Percentiles rank a stretch among this genome's conserved stretches.
These are phyloP conservation scores for Latrodectus hesperus DNA, from an alignment of 2,888 invertebrate species.

Conservation along the genomic window DNA sequence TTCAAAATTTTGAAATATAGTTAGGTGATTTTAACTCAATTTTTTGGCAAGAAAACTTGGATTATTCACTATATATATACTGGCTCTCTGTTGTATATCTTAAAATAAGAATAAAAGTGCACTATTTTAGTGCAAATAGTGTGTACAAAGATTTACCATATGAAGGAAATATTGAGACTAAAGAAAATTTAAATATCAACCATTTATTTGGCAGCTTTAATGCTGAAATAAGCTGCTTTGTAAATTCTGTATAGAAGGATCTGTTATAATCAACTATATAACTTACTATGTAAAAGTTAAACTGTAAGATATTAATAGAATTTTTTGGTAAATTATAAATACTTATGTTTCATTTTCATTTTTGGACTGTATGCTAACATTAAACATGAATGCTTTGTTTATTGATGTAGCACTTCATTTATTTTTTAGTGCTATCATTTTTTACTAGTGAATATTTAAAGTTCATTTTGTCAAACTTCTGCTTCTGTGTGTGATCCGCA, in stretches of 20 bases:
- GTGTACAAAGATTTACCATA: slow-evolving; percentile 14
- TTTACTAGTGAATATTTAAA: slow-evolving; percentile 43
- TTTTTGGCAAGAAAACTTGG: slow-evolving; percentile 29
- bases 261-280: slow-evolving; percentile 46
- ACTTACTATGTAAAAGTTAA: slow-evolving; percentile 27
- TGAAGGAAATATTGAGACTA: slow-evolving; percentile 6
- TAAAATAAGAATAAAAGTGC: slow-evolving; percentile 18
- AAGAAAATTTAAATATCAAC: slow-evolving; percentile 9
- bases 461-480: slow-evolving; percentile 19
- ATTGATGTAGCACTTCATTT: slow-evolving; percentile 38
- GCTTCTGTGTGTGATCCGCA: slow-evolving; percentile 56
- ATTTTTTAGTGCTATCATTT: slow-evolving; percentile 31
- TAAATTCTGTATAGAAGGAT: slow-evolving; percentile 60
- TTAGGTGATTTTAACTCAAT: slow-evolving; percentile 57
- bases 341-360: slow-evolving; percentile 26
- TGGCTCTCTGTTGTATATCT: slow-evolving; percentile 9
- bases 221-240: slow-evolving; percentile 19
- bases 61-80: neutral
- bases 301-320: slow-evolving; percentile 36
- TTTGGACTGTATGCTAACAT: slow-evolving; percentile 26
- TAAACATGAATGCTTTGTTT: slow-evolving; percentile 31
- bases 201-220: slow-evolving; percentile 16
- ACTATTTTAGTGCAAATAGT: slow-evolving; percentile 32
- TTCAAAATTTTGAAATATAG: slow-evolving; percentile 44
- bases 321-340: slow-evolving; percentile 10